Evolutionary conservation across 2,113 vertebrate genomes (phyloP).

Genomic region (Urocynchramus pylzowi): DNA sequence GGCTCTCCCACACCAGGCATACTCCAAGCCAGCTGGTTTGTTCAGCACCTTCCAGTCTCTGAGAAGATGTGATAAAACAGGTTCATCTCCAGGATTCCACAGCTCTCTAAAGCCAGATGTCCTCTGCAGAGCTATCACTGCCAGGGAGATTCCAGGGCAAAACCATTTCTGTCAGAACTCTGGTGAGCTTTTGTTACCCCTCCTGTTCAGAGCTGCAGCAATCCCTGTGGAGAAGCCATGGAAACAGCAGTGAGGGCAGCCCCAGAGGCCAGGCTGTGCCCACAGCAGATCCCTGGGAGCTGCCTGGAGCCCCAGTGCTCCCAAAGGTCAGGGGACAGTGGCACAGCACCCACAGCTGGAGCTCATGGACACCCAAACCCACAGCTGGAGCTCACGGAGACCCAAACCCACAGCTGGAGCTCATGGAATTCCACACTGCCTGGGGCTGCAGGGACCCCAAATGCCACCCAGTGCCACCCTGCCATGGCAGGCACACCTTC

Average conservation of each 20-base stretch:
- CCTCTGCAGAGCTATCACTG: neutral
- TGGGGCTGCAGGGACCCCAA: rapidly evolving
- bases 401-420: neutral
- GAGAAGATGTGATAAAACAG: neutral
- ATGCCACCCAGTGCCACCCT: neutral
- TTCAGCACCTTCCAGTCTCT: neutral
- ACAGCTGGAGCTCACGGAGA: too few species aligned
- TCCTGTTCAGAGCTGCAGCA: neutral
- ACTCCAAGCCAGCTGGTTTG: neutral
- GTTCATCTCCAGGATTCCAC: neutral
- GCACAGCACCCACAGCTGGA: neutral
- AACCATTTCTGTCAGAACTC: neutral
- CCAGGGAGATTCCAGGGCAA: neutral
- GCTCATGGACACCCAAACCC: too few species aligned
- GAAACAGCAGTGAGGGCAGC: neutral
- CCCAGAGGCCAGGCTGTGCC: too few species aligned
- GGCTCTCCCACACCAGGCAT: rapidly evolving
- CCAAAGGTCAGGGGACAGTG: rapidly evolving
- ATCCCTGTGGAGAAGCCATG: neutral
- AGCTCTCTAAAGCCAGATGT: neutral
- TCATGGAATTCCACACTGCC: rapidly evolving
- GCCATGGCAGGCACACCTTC: neutral
- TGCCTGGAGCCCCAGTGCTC: neutral
- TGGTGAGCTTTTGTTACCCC: neutral
- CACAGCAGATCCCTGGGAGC: neutral